phyloP scores from a whole-genome alignment of 37 sponge, comb jelly and placozoan species.

The Theonella swinhoei region DNA sequence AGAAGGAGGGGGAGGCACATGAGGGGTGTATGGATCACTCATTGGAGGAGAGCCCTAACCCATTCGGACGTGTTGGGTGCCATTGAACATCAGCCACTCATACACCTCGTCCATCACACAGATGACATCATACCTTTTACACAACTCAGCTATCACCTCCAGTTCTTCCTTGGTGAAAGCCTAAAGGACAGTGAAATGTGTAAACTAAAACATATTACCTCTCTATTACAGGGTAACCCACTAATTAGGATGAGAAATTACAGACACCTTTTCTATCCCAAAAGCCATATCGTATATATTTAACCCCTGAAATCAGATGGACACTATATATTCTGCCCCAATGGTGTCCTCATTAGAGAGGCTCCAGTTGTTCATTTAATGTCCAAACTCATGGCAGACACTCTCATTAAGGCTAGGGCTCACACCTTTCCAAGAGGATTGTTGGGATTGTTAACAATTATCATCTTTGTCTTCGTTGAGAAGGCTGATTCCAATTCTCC shows the following conservation, averaged over 20 bases:
- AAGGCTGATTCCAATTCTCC: conserved; percentile 87
- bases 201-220: too few species aligned
- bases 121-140: conserved; percentile 84
- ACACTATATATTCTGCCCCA: too few species aligned
- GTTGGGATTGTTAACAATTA: conserved; percentile 93
- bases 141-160: conserved; percentile 90
- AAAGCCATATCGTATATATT: too few species aligned
- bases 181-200: conserved; percentile 32
- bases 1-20: neutral
- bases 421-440: conserved; percentile 93
- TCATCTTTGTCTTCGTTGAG: conserved; percentile 80
- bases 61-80: conserved; percentile 74
- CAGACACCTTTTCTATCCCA: too few species aligned
- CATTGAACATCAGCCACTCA: conserved; percentile 91
- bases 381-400: too few species aligned
- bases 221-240: too few species aligned
- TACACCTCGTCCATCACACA: conserved; percentile 98
- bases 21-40: neutral
- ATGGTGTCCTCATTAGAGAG: too few species aligned
- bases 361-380: too few species aligned
- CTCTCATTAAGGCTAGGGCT: too few species aligned
- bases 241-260: too few species aligned
- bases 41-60: conserved; percentile 32
- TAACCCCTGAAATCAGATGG: too few species aligned
- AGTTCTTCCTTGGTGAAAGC: conserved; percentile 81